Evolutionary conservation across 2,113 vertebrate genomes (phyloP).

Genomic region (Perccottus glenii): DNA sequence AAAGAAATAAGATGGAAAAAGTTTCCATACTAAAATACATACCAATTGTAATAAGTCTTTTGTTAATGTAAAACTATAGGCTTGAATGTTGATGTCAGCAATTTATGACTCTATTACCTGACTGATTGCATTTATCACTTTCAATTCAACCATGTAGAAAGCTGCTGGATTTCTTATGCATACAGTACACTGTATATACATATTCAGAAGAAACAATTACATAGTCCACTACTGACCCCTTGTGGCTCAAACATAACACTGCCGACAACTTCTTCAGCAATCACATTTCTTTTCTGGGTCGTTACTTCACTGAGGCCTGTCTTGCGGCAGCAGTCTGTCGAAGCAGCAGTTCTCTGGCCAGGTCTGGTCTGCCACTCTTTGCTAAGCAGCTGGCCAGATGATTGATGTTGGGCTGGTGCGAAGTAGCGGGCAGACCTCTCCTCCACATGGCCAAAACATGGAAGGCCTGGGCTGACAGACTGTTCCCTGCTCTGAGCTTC

Average conservation of each 20-base stretch:
- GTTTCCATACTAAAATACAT: too few species aligned
- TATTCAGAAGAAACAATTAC: too few species aligned
- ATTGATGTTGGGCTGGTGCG: constrained; percentile 72
- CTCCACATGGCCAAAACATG: constrained; percentile 86
- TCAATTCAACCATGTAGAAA: too few species aligned
- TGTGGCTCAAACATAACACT: constrained; percentile 27
- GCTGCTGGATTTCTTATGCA: too few species aligned
- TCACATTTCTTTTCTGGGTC: not conserved
- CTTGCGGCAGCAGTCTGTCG: constrained; percentile 27
- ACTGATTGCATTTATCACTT: too few species aligned
- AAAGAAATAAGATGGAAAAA: too few species aligned
- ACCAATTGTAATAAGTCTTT: too few species aligned
- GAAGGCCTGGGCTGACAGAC: constrained; percentile 80
- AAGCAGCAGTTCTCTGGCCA: constrained; percentile 76
- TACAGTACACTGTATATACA: too few species aligned
- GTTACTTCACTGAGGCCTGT: not conserved
- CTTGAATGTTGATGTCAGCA: too few species aligned
- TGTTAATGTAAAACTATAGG: too few species aligned
- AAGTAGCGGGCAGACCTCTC: constrained; percentile 78
- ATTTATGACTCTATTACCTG: too few species aligned
- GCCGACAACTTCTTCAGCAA: not conserved
- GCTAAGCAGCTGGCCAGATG: constrained; percentile 81
- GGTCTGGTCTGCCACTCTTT: constrained; percentile 83
- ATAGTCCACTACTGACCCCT: constrained; percentile 51
- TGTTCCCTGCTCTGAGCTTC: constrained; percentile 79